Evolutionary conservation across 2,113 vertebrate species (phyloP), one percentile per base, ranked within the genome.

Genomic region (Galbula dea): DNA sequence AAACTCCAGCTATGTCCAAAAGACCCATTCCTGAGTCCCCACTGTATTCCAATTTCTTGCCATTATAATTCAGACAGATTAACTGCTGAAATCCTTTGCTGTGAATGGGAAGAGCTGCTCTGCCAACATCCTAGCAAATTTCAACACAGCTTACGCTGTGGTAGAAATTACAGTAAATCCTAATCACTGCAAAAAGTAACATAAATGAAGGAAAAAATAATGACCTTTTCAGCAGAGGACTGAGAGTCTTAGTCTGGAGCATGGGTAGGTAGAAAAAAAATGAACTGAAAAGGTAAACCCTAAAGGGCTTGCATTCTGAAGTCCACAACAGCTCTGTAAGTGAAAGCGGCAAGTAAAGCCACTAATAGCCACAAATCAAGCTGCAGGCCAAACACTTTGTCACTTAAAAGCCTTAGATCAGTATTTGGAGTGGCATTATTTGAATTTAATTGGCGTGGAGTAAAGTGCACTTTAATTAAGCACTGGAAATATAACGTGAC

Each of bases 381-480:
- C 21, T 75, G 67, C 74, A 82, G 45, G 30, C 48, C 58, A 86
- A 96, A 75, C 14, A 45, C n/a, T 84, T 66, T 36, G 22, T 54
- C 83, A 88, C 68, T 90, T 52, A 63, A 84, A 84, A 88, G 62
- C 48, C 65, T 90, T 68, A 86, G 69, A 92, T 86, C 92, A 72
- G 34, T 59, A 24, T 13, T 4, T 68, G 24, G 43, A 83, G 65
- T 84, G 49, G 48, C 77, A 75, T 86, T 88, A 93, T 83, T 94
- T 86, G 83, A 65, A 88, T 94, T 93, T 92, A 94, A 92, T 72
- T 49, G 57, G 73, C 45, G 75, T 18, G 65, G 3, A 55, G 69
- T 67, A 59, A 74, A 95, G 52, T 36, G 54, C 27, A 89, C 57
- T 78, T 90, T 96, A 94, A 95, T 86, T 92, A 95, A 86, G 61